phyloP scores from a whole-genome alignment of 2,888 invertebrate species.

The Ennomos erosarius region DNA sequence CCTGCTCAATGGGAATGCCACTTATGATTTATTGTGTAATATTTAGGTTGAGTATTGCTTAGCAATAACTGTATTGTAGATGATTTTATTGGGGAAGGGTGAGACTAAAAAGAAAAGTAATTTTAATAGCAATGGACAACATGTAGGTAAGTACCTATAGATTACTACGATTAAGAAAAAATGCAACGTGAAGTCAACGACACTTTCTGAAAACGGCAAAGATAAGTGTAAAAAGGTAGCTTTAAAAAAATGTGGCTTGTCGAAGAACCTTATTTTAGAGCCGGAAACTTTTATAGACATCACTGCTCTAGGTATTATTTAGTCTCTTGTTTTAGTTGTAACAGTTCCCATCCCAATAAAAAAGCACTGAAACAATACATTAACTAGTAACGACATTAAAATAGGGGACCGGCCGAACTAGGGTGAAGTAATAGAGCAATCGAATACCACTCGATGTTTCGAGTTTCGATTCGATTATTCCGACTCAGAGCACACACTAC shows the following conservation, averaged over 20 bases:
- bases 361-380: slow-evolving; percentile 65
- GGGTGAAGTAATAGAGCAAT: slow-evolving; percentile 76
- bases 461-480: slow-evolving; percentile 71
- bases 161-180: not conserved
- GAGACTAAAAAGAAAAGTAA: slow-evolving; percentile 7
- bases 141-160: not conserved
- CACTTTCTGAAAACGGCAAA: too few species aligned
- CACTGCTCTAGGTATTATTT: too few species aligned
- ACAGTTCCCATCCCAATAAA: slow-evolving; percentile 32
- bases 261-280: too few species aligned
- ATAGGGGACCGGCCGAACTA: slow-evolving; percentile 55
- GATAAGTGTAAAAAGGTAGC: too few species aligned
- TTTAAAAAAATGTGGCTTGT: too few species aligned
- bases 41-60: slow-evolving; percentile 24
- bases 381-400: slow-evolving; percentile 60
- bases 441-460: slow-evolving; percentile 62
- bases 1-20: slow-evolving; percentile 74
- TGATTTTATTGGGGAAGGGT: slow-evolving; percentile 9
- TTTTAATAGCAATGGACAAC: not conserved
- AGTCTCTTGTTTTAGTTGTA: not conserved
- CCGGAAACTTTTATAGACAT: too few species aligned
- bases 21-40: slow-evolving; percentile 60
- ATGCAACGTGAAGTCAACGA: too few species aligned
- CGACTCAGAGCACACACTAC: slow-evolving; percentile 56
- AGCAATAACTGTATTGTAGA: slow-evolving; percentile 21